A percentile compares a stretch with the other conserved stretches of the same genome.
These are phyloP conservation scores for Leptinotarsa lineolata DNA, from an alignment of 1,140 invertebrate species.

Conservation along the genomic window DNA sequence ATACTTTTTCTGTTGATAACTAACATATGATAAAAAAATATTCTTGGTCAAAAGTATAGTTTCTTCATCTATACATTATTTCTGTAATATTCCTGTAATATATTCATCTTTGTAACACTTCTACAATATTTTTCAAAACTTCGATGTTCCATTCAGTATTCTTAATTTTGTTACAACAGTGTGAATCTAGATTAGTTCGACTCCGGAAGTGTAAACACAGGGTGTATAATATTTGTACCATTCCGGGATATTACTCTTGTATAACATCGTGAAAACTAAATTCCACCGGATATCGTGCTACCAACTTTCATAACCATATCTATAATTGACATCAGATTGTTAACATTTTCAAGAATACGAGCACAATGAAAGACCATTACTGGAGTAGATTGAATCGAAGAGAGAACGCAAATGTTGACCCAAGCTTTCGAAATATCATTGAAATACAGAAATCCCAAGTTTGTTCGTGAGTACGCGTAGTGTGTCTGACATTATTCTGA, in stretches of 20 bases:
- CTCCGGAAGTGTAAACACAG: too few relatives aligned
- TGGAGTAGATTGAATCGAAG: constrained; percentile 26
- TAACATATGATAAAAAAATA: too few relatives aligned
- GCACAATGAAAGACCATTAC: constrained; percentile 33
- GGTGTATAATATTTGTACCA: background rate
- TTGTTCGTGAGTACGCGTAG: background rate
- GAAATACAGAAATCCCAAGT: background rate
- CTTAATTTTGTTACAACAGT: too few relatives aligned
- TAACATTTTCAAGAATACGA: constrained; percentile 22
- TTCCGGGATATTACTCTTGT: background rate
- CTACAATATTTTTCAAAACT: too few relatives aligned
- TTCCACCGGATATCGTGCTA: background rate
- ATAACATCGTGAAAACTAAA: background rate
- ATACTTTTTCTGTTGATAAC: too few relatives aligned
- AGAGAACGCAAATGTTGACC: constrained; percentile 15
- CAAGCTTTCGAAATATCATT: background rate
- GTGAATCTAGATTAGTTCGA: too few relatives aligned
- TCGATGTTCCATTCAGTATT: too few relatives aligned
- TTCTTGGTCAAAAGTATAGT: too few relatives aligned
- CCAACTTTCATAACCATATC: constrained; percentile 18
- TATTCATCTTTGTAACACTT: too few relatives aligned
- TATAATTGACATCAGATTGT: constrained; percentile 34
- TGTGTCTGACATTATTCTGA: background rate
- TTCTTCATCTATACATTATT: too few relatives aligned
- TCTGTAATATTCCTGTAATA: too few relatives aligned